These are phyloP conservation scores for Zaprionus ornatus DNA, from an alignment of 1,140 invertebrate genomes.

Conservation along the genomic window DNA sequence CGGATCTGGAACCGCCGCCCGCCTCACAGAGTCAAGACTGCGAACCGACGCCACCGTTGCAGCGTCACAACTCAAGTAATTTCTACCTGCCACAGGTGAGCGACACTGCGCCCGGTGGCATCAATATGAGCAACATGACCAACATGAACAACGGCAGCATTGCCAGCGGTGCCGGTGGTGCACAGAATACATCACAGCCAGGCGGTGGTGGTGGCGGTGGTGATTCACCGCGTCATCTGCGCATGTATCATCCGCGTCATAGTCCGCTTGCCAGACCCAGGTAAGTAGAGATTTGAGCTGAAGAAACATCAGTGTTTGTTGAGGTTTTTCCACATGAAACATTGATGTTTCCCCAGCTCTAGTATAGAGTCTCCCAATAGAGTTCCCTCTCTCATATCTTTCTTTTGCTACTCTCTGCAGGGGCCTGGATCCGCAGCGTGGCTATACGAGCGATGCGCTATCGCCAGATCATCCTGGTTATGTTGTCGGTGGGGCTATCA, in stretches of 20 bases:
- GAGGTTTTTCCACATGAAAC: too few relatives aligned
- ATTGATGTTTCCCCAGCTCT: neutral
- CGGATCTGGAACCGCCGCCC: slow-evolving; percentile 91
- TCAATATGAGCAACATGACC: slow-evolving; percentile 53
- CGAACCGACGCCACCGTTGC: slow-evolving; percentile 95
- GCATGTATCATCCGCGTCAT: slow-evolving; percentile 88
- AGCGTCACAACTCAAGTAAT: slow-evolving; percentile 95
- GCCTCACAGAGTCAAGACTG: slow-evolving; percentile 96
- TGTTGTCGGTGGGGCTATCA: slow-evolving; percentile 46
- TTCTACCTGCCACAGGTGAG: slow-evolving; percentile 90
- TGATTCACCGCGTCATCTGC: slow-evolving; percentile 87
- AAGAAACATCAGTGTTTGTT: too few relatives aligned
- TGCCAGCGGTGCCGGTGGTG: slow-evolving; percentile 46
- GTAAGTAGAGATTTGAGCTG: slow-evolving; percentile 61
- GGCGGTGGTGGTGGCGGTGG: slow-evolving; percentile 82
- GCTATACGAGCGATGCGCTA: slow-evolving; percentile 88
- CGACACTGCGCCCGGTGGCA: slow-evolving; percentile 40
- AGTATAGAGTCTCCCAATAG: neutral
- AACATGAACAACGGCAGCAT: slow-evolving; percentile 74
- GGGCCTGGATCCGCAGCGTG: slow-evolving; percentile 87
- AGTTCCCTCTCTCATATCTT: neutral
- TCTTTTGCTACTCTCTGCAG: slow-evolving; percentile 60
- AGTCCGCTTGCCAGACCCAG: slow-evolving; percentile 91
- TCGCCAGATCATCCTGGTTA: slow-evolving; percentile 85
- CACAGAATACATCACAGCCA: slow-evolving; percentile 12